These are phyloP conservation scores for Paratilapia polleni DNA, from an alignment of 2,113 vertebrate species.

Conservation along the genomic window DNA sequence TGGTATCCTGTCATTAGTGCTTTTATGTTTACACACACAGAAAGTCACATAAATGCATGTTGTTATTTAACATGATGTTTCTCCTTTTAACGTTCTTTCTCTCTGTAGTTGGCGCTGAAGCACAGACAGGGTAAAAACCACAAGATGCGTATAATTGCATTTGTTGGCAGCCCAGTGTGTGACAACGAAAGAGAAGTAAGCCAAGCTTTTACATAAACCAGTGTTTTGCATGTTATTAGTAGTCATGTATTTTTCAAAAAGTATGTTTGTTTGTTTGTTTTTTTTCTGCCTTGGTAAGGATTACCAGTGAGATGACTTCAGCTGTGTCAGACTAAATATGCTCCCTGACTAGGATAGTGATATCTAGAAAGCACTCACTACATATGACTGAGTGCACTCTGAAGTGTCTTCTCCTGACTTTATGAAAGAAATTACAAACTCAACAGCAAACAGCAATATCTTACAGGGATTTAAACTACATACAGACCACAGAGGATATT, in stretches of 20 bases:
- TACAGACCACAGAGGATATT: background rate
- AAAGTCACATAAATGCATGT: background rate
- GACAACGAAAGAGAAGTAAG: slow-evolving; percentile 96
- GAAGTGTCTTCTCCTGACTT: background rate
- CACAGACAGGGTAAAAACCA: slow-evolving; percentile 98
- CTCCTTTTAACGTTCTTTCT: background rate
- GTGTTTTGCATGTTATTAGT: background rate
- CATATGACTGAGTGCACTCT: background rate
- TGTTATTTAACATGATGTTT: background rate
- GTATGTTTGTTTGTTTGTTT: background rate
- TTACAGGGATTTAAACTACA: background rate
- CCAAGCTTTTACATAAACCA: background rate
- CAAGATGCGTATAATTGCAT: slow-evolving; percentile 97
- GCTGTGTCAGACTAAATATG: background rate
- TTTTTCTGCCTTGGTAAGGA: background rate
- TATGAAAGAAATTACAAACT: background rate
- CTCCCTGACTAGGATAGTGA: no score
- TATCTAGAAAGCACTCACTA: background rate
- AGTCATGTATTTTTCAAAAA: background rate
- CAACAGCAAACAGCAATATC: background rate
- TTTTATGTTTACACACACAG: background rate
- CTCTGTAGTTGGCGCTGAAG: slow-evolving; percentile 89
- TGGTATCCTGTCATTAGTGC: background rate
- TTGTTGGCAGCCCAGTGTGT: slow-evolving; percentile 94
- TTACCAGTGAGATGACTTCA: background rate